Conservation (phyloP, 1,140 invertebrate genomes). For the Gyrodactylus bullatarudis region DNA sequence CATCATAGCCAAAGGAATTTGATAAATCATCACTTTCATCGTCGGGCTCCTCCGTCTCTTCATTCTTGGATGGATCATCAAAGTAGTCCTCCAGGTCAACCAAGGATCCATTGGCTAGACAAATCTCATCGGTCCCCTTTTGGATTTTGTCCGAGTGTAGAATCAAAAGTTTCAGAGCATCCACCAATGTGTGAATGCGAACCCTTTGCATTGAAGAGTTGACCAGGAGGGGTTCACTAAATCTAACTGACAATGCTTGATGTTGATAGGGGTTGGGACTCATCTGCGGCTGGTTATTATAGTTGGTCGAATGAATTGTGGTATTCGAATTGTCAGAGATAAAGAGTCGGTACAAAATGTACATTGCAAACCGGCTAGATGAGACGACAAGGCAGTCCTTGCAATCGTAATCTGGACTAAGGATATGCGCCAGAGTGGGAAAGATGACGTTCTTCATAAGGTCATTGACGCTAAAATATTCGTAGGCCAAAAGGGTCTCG, state of each 20-base stretch:
- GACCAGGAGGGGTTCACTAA: neutral
- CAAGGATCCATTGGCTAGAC: neutral
- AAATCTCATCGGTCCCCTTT: neutral
- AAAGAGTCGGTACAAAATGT: constrained; percentile 1
- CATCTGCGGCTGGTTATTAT: neutral
- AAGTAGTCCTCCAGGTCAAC: neutral
- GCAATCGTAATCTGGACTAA: neutral
- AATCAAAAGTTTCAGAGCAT: neutral
- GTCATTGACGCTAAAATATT: neutral
- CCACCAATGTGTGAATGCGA: neutral
- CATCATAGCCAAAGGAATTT: neutral
- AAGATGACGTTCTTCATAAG: neutral
- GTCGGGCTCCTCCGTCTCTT: neutral
- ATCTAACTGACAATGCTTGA: neutral
- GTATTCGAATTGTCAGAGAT: neutral
- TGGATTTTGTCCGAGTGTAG: neutral
- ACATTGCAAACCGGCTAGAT: neutral
- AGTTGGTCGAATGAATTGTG: neutral
- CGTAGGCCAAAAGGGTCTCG: neutral
- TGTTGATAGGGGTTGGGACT: neutral
- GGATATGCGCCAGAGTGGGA: neutral
- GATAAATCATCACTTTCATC: neutral
- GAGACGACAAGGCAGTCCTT: neutral
- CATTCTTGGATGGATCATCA: neutral
- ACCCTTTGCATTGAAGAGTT: constrained; percentile 1